Conservation (phyloP, 2,797 vertebrate genomes). For the Anomalospiza imberbis region DNA sequence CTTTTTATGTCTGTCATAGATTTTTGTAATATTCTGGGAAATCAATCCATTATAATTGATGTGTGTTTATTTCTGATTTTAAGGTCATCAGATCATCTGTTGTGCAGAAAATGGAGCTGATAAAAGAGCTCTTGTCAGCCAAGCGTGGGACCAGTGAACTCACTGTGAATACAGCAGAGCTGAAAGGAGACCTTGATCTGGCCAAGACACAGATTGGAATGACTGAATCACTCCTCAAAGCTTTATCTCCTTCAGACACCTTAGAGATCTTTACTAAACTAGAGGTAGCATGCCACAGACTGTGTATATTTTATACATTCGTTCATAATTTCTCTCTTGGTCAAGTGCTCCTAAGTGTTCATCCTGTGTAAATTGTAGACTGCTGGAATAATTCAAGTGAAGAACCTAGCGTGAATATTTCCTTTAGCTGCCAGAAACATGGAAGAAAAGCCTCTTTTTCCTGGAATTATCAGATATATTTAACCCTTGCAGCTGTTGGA, state of each 20-base stretch:
- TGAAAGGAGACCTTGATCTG: constrained; percentile 74
- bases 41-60: neutral
- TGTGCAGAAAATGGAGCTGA: constrained; percentile 71
- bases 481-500: neutral
- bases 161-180: constrained; percentile 62
- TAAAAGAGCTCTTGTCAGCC: constrained; percentile 47
- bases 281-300: constrained; percentile 60
- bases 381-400: neutral
- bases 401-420: neutral
- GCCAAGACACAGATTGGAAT: constrained; percentile 79
- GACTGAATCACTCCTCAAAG: constrained; percentile 77
- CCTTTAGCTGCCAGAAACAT: neutral
- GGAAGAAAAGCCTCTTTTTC: neutral
- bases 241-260: constrained; percentile 75
- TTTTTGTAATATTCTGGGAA: neutral
- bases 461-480: neutral
- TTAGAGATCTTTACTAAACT: constrained; percentile 79
- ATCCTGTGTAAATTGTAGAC: neutral
- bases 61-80: constrained; percentile 32
- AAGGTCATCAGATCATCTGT: constrained; percentile 79
- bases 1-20: neutral
- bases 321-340: neutral
- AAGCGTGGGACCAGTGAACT: neutral
- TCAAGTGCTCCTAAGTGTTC: neutral
- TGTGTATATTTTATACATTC: neutral